These are phyloP conservation scores for Argopecten irradians DNA, from an alignment of 1,140 invertebrate genomes.

Conservation along the genomic window DNA sequence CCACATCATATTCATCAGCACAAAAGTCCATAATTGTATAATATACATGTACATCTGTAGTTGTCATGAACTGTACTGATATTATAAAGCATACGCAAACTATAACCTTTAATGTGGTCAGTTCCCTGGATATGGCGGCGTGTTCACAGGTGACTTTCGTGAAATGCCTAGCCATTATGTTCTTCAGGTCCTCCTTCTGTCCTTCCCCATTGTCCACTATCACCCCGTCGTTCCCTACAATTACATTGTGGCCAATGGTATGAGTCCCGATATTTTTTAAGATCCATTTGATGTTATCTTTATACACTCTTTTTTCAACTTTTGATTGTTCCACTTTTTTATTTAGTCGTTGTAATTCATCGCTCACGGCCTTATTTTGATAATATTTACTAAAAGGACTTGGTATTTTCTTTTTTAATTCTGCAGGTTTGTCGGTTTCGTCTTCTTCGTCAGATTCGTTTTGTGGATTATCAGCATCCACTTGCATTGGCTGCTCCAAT, in stretches of 20 bases:
- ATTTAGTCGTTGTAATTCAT: not conserved
- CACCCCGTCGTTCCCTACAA: not conserved
- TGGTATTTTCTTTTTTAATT: not conserved
- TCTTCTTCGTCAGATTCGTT: not conserved
- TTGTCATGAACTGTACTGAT: too few relatives aligned
- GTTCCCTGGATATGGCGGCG: not conserved
- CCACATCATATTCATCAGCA: too few relatives aligned
- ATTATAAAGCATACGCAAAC: not conserved
- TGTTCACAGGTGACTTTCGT: not conserved
- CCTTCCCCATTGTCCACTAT: not conserved
- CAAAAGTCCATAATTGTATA: too few relatives aligned
- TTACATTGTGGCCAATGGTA: not conserved
- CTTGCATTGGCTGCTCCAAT: not conserved
- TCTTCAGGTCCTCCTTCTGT: not conserved
- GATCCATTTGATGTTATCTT: not conserved
- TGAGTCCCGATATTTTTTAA: not conserved
- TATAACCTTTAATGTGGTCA: not conserved
- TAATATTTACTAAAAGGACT: not conserved
- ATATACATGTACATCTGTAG: too few relatives aligned
- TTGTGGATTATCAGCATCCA: not conserved
- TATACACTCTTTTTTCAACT: not conserved
- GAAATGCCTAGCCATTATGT: not conserved
- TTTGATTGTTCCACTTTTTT: not conserved
- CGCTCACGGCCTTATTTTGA: not conserved
- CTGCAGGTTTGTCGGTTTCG: not conserved